Evolutionary conservation across 2,888 invertebrate species (phyloP).

Genomic region (Drosophila paramelanica): DNA sequence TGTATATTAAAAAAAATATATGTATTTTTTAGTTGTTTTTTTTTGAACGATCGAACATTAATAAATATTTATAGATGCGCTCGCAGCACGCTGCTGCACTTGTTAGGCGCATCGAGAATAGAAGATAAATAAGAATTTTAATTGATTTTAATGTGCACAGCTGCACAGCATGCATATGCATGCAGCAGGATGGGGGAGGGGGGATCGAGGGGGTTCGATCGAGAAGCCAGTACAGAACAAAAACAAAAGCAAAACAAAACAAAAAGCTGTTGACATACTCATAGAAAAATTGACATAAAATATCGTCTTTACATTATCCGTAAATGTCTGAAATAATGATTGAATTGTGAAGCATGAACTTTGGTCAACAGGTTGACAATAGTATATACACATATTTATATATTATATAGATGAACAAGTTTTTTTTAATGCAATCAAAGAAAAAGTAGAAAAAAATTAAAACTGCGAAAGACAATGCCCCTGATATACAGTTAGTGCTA

Average conservation of each 20-base stretch:
- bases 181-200: not conserved
- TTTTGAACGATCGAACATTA: conserved; percentile 49
- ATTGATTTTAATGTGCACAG: conserved; percentile 79
- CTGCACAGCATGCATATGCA: conserved; percentile 62
- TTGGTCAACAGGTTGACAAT: conserved; percentile 36
- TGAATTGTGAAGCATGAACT: conserved; percentile 40
- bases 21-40: conserved; percentile 35
- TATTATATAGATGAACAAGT: conserved; percentile 25
- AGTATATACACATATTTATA: conserved; percentile 3
- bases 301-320: conserved; percentile 59
- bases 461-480: not conserved
- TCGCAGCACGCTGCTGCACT: conserved; percentile 68
- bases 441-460: not conserved
- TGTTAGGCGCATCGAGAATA: conserved; percentile 63
- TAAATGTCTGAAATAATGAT: conserved; percentile 53
- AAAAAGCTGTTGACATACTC: conserved; percentile 70
- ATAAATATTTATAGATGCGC: conserved; percentile 77
- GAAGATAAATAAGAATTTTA: conserved; percentile 76
- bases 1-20: not conserved
- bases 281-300: conserved; percentile 67
- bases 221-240: not conserved
- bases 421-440: conserved; percentile 5
- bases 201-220: not conserved
- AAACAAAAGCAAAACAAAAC: conserved; percentile 13
- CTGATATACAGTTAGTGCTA: no score